These are phyloP conservation scores for Alcedo atthis DNA, from an alignment of 2,797 vertebrate genomes.

Conservation along the genomic window DNA sequence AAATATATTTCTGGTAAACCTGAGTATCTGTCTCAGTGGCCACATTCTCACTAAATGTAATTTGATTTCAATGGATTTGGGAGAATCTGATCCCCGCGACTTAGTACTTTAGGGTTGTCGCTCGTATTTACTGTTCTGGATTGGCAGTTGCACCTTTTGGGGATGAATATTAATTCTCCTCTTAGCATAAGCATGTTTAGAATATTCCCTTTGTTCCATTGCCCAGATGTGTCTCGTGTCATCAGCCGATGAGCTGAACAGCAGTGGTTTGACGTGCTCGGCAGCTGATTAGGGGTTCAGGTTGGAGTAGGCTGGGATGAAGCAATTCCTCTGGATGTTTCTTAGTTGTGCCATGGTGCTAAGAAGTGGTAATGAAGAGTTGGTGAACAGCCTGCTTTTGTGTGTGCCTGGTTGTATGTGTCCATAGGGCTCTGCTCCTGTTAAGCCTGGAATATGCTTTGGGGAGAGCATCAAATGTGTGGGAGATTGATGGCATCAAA, in stretches of 20 bases:
- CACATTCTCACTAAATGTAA: neutral
- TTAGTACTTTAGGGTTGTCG: neutral
- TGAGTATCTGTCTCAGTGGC: neutral
- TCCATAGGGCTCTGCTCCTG: neutral
- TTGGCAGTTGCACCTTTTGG: constrained; percentile 50
- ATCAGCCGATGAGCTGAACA: constrained; percentile 63
- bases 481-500: neutral
- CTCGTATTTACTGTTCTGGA: constrained; percentile 21
- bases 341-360: neutral
- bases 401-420: neutral
- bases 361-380: neutral
- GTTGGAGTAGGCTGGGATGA: constrained; percentile 32
- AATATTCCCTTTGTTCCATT: constrained; percentile 71
- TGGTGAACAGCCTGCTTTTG: neutral
- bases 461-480: neutral
- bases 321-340: neutral
- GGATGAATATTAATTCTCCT: constrained; percentile 64
- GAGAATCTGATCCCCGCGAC: neutral
- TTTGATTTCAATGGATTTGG: constrained; percentile 8
- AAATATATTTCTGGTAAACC: constrained; percentile 27
- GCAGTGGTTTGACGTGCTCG: constrained; percentile 58
- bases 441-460: neutral
- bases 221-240: constrained; percentile 64
- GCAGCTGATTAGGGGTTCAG: neutral
- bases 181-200: constrained; percentile 61